Conservation (phyloP, 2,888 invertebrate species). For the Drosophila setosimentum region DNA sequence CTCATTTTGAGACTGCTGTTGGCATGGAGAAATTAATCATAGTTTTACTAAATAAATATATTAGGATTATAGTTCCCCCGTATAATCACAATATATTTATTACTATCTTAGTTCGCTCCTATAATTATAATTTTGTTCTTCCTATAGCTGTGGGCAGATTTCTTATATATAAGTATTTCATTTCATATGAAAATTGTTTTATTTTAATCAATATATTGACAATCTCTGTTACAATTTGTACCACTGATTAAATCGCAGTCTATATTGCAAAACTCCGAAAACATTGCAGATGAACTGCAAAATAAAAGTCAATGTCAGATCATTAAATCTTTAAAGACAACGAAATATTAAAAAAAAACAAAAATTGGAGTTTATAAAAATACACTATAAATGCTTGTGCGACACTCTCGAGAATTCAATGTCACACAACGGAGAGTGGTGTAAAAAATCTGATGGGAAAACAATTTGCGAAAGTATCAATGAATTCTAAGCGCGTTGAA, state of each 20-base stretch:
- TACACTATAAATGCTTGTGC: conserved; percentile 23
- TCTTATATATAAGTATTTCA: not conserved
- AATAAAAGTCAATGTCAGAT: not conserved
- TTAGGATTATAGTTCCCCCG: not conserved
- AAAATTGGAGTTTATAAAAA: not conserved
- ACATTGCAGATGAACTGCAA: too few relatives aligned
- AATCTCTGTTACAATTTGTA: not conserved
- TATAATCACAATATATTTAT: not conserved
- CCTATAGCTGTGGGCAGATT: too few relatives aligned
- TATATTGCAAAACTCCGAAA: not conserved
- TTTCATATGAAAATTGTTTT: not conserved
- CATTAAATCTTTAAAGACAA: not conserved
- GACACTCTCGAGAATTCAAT: conserved; percentile 46
- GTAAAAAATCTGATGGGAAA: conserved; percentile 38
- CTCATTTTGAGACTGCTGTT: not conserved
- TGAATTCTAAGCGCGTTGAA: conserved; percentile 76
- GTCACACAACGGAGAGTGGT: conserved; percentile 44
- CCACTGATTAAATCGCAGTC: not conserved
- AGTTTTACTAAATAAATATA: not conserved
- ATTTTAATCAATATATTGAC: not conserved
- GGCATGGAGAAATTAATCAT: not conserved
- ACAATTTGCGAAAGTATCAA: conserved; percentile 74
- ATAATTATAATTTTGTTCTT: not conserved
- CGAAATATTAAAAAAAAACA: not conserved
- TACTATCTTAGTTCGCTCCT: not conserved